Evolutionary conservation across 1,140 invertebrate genomes (phyloP).

Genomic region (Macrosteles quadrilineatus): DNA sequence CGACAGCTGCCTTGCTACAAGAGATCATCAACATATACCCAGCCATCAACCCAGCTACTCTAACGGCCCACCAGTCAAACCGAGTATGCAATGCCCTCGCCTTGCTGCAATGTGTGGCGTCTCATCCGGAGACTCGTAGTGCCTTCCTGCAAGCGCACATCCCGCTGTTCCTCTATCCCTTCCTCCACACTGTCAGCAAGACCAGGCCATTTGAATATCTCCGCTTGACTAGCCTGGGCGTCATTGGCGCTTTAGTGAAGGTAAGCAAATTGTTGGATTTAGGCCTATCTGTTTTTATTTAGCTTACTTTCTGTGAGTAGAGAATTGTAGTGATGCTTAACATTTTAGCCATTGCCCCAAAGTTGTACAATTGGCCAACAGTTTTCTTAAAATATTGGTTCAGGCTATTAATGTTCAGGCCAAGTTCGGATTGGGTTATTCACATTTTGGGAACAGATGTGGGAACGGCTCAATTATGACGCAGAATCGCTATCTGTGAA

Average conservation of each 20-base stretch:
- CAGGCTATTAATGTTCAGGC: no score
- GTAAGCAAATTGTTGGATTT: no score
- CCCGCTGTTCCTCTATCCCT: conserved; percentile 97
- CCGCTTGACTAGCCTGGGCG: conserved; percentile 94
- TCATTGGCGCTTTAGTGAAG: conserved; percentile 98
- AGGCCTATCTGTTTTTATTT: no score
- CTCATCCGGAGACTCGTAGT: conserved; percentile 93
- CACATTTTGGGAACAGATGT: no score
- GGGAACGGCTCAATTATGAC: no score
- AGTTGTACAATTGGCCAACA: no score
- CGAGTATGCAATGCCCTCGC: conserved; percentile 98
- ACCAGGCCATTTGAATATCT: conserved; percentile 98
- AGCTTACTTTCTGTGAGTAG: no score
- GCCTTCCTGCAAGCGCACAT: conserved; percentile 78
- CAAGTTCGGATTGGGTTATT: no score
- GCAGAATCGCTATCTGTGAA: no score
- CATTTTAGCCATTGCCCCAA: no score
- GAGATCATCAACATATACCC: conserved; percentile 97
- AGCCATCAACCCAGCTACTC: conserved; percentile 93
- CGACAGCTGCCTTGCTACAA: conserved; percentile 92
- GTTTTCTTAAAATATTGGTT: no score
- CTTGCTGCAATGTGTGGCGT: conserved; percentile 97
- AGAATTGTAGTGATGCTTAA: no score
- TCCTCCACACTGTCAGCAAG: conserved; percentile 95
- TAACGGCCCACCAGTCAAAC: conserved; percentile 93